phyloP scores from a whole-genome alignment of 2,888 invertebrate genomes.

The Drosophila lutescens region DNA sequence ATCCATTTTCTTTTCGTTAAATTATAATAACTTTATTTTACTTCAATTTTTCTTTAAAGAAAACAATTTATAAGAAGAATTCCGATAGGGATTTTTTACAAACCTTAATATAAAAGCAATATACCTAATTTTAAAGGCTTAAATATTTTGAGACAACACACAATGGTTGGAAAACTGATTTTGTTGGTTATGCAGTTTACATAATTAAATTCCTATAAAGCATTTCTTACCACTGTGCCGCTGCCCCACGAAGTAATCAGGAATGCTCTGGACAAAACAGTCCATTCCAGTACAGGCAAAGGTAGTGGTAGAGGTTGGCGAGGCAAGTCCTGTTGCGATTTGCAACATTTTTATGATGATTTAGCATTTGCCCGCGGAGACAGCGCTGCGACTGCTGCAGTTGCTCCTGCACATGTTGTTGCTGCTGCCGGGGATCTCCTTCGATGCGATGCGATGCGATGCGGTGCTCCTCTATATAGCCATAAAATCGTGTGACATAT shows the following conservation, averaged over 20 bases:
- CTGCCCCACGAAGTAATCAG: slow-evolving; percentile 33
- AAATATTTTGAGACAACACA: no score
- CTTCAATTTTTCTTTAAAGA: no score
- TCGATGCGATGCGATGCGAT: no score
- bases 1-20: slow-evolving; percentile 1
- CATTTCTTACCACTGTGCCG: slow-evolving; percentile 4
- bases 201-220: background rate
- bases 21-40: background rate
- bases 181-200: background rate
- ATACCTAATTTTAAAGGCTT: no score
- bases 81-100: no score
- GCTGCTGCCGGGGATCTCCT: slow-evolving; percentile 12
- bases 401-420: slow-evolving; percentile 29
- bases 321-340: slow-evolving; percentile 65
- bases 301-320: slow-evolving; percentile 3
- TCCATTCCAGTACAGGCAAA: slow-evolving; percentile 15
- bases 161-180: no score
- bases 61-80: no score
- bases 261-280: slow-evolving; percentile 16
- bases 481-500: slow-evolving; percentile 80
- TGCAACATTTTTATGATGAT: slow-evolving; percentile 70
- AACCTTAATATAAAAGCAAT: no score
- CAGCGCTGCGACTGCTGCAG: slow-evolving; percentile 41
- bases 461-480: slow-evolving; percentile 37
- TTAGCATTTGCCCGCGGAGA: slow-evolving; percentile 67